These are phyloP conservation scores for Typhlichthys eigenmanni DNA, from an alignment of 2,797 vertebrate species.

Conservation along the genomic window DNA sequence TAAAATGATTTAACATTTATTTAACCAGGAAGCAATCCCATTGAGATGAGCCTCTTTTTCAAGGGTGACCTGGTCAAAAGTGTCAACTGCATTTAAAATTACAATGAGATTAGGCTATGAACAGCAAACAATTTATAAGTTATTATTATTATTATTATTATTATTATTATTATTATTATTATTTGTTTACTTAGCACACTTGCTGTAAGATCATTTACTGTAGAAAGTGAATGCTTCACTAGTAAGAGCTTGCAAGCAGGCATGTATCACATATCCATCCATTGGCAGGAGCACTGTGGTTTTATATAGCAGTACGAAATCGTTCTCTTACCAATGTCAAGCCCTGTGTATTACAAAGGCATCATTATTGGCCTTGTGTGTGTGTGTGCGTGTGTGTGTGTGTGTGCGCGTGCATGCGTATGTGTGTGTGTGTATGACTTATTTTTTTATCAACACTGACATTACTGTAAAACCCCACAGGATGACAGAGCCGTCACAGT, in stretches of 20 bases:
- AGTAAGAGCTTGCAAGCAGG: no score
- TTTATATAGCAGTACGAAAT: no score
- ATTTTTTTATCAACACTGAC: constrained; percentile 8
- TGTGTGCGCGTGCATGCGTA: not conserved
- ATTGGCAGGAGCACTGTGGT: no score
- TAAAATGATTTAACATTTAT: no score
- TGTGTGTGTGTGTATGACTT: constrained; percentile 28
- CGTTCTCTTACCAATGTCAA: not conserved
- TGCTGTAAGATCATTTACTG: not conserved
- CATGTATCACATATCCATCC: no score
- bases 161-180: no score
- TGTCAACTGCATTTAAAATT: no score
- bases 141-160: not conserved
- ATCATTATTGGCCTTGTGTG: not conserved
- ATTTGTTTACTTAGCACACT: not conserved
- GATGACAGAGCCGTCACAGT: constrained; percentile 39
- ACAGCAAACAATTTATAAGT: no score
- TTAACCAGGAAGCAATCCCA: no score
- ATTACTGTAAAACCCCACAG: constrained; percentile 1
- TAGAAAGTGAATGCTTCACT: not conserved
- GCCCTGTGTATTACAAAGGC: not conserved
- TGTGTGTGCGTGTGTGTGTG: not conserved
- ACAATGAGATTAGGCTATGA: no score
- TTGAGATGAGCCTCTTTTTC: no score
- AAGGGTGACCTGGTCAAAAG: no score